These are phyloP conservation scores for Phortica magna DNA, from an alignment of 2,888 invertebrate genomes.

Conservation along the genomic window DNA sequence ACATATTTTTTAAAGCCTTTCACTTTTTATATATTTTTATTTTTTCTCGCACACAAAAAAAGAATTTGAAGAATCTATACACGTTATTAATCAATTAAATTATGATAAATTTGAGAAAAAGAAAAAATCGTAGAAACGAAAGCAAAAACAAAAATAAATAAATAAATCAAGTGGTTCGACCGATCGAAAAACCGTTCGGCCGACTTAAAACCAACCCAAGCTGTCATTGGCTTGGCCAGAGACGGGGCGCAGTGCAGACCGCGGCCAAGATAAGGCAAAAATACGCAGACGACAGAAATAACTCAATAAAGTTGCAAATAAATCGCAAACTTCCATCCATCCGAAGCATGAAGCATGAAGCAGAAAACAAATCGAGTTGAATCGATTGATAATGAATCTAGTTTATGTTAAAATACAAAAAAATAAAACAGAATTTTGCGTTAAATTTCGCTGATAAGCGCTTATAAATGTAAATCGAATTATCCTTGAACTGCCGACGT, in stretches of 20 bases:
- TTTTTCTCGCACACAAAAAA: not conserved
- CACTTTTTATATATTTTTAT: no score
- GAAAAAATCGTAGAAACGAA: not conserved
- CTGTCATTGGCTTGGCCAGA: not conserved
- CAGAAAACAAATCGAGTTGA: not conserved
- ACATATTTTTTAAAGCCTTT: no score
- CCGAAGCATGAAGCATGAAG: not conserved
- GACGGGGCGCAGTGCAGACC: not conserved
- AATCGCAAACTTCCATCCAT: not conserved
- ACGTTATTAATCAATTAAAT: not conserved
- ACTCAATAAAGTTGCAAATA: constrained; percentile 12
- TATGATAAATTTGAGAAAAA: not conserved
- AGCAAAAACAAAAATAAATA: no score
- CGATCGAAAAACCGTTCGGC: not conserved
- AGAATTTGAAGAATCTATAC: not conserved
- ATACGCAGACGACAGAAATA: constrained; percentile 13
- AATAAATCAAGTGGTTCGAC: not conserved
- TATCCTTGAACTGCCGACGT: not conserved
- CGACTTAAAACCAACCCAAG: no score
- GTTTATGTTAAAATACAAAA: no score
- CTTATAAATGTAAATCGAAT: not conserved
- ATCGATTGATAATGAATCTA: not conserved
- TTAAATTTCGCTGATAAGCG: no score
- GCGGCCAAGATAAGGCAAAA: constrained; percentile 11
- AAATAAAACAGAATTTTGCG: no score